Conservation (phyloP, 2,113 vertebrate species). For the Nannospalax galili region DNA sequence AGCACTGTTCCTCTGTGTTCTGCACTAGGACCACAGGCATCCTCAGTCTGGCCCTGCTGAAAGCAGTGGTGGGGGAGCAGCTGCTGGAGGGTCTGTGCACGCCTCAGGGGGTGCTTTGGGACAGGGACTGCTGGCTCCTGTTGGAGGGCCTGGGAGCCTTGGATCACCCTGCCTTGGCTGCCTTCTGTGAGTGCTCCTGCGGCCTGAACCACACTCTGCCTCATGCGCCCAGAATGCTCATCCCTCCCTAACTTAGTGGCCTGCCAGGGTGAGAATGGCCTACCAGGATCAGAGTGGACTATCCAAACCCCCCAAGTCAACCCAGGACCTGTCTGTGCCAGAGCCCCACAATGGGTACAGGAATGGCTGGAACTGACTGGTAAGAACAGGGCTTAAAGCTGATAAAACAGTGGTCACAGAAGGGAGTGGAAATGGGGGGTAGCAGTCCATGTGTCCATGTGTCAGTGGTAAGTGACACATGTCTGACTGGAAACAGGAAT, state of each 20-base stretch:
- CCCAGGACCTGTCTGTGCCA: not conserved
- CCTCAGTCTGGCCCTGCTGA: not conserved
- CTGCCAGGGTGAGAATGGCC: not conserved
- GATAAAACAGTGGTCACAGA: not conserved
- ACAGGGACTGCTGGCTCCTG: not conserved
- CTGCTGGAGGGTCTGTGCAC: not conserved
- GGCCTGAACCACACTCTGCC: not conserved
- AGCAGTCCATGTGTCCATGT: not conserved
- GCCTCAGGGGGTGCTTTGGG: not conserved
- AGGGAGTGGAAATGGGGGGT: not conserved
- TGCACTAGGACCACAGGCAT: not conserved
- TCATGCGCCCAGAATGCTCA: not conserved
- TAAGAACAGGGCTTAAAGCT: not conserved
- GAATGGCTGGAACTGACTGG: not conserved
- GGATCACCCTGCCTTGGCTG: not conserved
- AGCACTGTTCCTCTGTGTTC: not conserved
- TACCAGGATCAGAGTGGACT: not conserved
- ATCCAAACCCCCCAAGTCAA: not conserved
- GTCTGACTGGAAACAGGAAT: not conserved
- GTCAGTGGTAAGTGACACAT: too few relatives aligned
- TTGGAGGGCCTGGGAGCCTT: not conserved
- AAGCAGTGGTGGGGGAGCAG: not conserved
- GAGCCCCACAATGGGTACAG: not conserved
- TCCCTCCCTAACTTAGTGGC: not conserved
- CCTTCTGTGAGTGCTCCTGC: not conserved